These are phyloP conservation scores for Podarcis siculus DNA, from an alignment of 2,797 vertebrate species.

Conservation along the genomic window DNA sequence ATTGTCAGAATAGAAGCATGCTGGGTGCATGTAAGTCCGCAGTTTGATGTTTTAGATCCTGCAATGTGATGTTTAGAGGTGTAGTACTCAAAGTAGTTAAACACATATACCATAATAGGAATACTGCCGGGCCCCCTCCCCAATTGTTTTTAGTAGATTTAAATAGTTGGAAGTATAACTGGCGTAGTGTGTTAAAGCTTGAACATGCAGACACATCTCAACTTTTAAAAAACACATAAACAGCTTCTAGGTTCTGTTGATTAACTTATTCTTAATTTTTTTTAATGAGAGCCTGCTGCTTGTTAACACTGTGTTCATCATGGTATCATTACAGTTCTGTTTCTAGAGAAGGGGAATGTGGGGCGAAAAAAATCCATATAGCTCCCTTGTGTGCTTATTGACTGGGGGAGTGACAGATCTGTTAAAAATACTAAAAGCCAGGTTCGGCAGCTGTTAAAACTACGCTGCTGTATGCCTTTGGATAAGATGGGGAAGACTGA, in stretches of 20 bases:
- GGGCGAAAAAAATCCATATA: too few species aligned
- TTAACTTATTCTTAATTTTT: not conserved
- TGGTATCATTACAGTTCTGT: not conserved
- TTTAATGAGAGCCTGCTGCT: too few species aligned
- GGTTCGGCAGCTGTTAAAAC: not conserved
- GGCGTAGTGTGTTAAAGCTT: not conserved
- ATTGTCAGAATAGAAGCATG: not conserved
- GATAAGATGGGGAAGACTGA: not conserved
- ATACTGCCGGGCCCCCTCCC: not conserved
- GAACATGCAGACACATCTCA: not conserved
- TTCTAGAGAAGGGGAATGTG: not conserved
- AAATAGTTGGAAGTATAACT: not conserved
- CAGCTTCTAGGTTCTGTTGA: not conserved
- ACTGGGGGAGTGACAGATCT: not conserved
- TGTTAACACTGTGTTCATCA: not conserved
- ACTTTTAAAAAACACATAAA: not conserved
- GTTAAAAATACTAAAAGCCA: not conserved
- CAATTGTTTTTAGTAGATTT: not conserved
- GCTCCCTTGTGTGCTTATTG: not conserved
- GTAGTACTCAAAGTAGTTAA: not conserved
- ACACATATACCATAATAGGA: not conserved
- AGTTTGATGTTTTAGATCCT: not conserved
- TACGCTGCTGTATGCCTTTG: not conserved
- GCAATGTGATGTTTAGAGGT: not conserved
- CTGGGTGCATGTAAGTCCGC: not conserved